A percentile compares a stretch with the other conserved stretches of the same genome.
phyloP scores from a whole-genome alignment of 1,140 invertebrate species.

The Calosoma granatense region DNA sequence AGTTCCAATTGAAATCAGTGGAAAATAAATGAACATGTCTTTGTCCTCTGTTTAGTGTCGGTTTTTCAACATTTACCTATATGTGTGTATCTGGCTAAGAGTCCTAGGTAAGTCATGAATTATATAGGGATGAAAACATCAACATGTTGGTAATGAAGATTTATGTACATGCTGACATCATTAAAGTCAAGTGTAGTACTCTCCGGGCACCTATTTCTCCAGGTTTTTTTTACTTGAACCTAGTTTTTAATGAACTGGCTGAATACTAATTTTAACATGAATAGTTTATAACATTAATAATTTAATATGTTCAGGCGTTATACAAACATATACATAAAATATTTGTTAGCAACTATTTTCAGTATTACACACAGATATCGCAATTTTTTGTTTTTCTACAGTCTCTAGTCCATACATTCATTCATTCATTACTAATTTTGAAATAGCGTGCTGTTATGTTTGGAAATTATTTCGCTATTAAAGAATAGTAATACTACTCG shows the following conservation, averaged over 20 bases:
- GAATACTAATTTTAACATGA: background rate
- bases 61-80: too few relatives aligned
- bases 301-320: background rate
- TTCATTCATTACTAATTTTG: too few relatives aligned
- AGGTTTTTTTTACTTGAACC: background rate
- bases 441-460: too few relatives aligned
- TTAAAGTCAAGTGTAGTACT: background rate
- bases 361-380: too few relatives aligned
- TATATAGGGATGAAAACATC: background rate
- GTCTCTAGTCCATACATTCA: too few relatives aligned
- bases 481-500: too few relatives aligned
- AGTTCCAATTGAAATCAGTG: too few relatives aligned
- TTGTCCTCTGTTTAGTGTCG: too few relatives aligned
- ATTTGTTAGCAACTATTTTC: background rate
- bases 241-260: too few relatives aligned
- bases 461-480: too few relatives aligned
- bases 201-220: background rate
- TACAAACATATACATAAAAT: background rate
- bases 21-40: background rate
- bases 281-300: background rate
- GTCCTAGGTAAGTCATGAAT: constrained; percentile 8
- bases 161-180: background rate
- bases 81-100: background rate
- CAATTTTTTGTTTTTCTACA: too few relatives aligned
- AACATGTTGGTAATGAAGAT: background rate